Percentiles rank a stretch among this genome's conserved stretches.
Evolutionary conservation across 2,888 invertebrate species (phyloP).

Genomic region (Troides helena): DNA sequence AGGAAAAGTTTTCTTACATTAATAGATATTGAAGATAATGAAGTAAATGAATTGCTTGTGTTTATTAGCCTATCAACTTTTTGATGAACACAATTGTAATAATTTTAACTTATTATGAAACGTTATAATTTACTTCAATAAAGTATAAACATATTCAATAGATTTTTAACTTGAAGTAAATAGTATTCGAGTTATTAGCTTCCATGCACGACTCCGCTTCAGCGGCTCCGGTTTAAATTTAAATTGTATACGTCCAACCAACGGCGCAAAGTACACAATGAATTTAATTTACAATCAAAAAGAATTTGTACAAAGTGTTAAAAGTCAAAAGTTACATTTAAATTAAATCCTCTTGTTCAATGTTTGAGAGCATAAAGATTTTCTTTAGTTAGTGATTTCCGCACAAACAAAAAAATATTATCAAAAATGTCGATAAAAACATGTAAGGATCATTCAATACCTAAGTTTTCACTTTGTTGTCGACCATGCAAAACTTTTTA

Average conservation of each 20-base stretch:
- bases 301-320: neutral
- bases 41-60: no score
- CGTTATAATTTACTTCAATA: neutral
- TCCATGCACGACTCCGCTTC: conserved; percentile 11
- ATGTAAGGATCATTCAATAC: no score
- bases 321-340: neutral
- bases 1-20: no score
- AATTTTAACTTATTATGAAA: neutral
- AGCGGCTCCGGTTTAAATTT: conserved; percentile 12
- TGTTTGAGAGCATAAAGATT: no score
- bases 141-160: neutral
- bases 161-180: conserved; percentile 2
- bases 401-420: no score
- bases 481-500: no score
- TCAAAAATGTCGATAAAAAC: no score
- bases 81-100: neutral
- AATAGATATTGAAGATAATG: no score
- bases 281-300: conserved; percentile 1
- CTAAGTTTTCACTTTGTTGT: no score
- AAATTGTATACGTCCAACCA: conserved; percentile 6
- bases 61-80: no score
- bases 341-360: no score
- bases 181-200: conserved; percentile 4
- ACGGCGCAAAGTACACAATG: neutral
- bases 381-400: no score